A percentile compares a stretch with the other conserved stretches of the same genome.
phyloP scores from a whole-genome alignment of 1,140 invertebrate species.

The Eubasilissa regina region DNA sequence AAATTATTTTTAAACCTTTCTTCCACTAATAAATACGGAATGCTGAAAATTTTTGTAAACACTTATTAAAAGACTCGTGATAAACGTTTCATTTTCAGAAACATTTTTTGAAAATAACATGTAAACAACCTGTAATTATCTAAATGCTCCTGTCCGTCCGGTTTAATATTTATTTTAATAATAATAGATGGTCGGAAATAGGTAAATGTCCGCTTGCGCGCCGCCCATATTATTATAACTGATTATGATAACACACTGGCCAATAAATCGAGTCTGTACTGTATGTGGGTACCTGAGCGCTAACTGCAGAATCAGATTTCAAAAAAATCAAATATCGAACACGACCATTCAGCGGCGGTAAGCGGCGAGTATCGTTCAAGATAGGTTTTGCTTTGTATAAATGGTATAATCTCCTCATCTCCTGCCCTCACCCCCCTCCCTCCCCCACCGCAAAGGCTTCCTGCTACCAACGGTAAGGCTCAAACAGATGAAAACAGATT shows the following conservation, averaged over 20 bases:
- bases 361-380: slow-evolving; percentile 31
- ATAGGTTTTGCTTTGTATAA: slow-evolving; percentile 46
- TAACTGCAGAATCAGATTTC: slow-evolving; percentile 16
- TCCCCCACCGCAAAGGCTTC: slow-evolving; percentile 12
- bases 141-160: too few relatives aligned
- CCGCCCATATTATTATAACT: neutral
- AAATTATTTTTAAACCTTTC: slow-evolving; percentile 32
- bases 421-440: slow-evolving; percentile 35
- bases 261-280: too few relatives aligned
- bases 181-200: neutral
- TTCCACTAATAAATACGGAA: slow-evolving; percentile 27
- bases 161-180: too few relatives aligned
- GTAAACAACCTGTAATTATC: too few relatives aligned
- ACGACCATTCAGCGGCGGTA: slow-evolving; percentile 28
- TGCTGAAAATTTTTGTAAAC: slow-evolving; percentile 20
- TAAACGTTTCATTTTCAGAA: neutral
- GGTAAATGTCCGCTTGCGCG: neutral
- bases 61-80: neutral
- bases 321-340: slow-evolving; percentile 36
- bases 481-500: neutral
- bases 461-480: slow-evolving; percentile 20
- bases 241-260: neutral
- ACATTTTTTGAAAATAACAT: neutral
- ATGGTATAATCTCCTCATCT: neutral
- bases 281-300: neutral